Conservation (phyloP, 1,140 invertebrate genomes). For the Dufourea novaeangliae region DNA sequence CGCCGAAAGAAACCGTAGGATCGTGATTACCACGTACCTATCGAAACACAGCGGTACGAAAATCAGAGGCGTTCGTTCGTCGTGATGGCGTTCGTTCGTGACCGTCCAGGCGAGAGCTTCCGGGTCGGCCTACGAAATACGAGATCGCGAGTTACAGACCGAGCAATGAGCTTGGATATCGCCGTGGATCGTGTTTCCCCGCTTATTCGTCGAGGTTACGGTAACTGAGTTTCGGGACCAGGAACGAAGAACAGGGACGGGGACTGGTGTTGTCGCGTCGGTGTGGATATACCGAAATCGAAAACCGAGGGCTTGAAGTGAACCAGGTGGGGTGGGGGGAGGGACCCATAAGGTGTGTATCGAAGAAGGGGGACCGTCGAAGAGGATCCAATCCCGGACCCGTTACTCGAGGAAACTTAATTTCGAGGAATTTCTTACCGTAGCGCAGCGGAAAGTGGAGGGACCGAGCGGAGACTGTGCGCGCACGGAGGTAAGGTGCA, state of each 20-base stretch:
- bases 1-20: background rate
- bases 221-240: background rate
- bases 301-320: background rate
- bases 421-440: slow-evolving; percentile 13
- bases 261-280: background rate
- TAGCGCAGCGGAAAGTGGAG: slow-evolving; percentile 10
- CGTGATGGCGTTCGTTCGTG: slow-evolving; percentile 39
- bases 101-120: slow-evolving; percentile 39
- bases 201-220: slow-evolving; percentile 6
- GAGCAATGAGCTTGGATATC: slow-evolving; percentile 22
- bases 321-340: background rate
- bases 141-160: slow-evolving; percentile 41
- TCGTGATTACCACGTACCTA: slow-evolving; percentile 16
- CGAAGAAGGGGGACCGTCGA: background rate
- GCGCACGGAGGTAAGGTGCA: slow-evolving; percentile 40
- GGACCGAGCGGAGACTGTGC: background rate
- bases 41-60: slow-evolving; percentile 8
- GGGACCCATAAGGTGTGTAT: too few relatives aligned
- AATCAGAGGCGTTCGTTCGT: slow-evolving; percentile 30
- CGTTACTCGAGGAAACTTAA: slow-evolving; percentile 5
- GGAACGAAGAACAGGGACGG: background rate
- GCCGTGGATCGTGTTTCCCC: slow-evolving; percentile 30
- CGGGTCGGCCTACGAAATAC: slow-evolving; percentile 47
- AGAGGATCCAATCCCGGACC: background rate
- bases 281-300: background rate